Base-by-base conservation (phyloP, 2,113 vertebrate genomes). In the Chelonoidis abingdonii region DNA sequence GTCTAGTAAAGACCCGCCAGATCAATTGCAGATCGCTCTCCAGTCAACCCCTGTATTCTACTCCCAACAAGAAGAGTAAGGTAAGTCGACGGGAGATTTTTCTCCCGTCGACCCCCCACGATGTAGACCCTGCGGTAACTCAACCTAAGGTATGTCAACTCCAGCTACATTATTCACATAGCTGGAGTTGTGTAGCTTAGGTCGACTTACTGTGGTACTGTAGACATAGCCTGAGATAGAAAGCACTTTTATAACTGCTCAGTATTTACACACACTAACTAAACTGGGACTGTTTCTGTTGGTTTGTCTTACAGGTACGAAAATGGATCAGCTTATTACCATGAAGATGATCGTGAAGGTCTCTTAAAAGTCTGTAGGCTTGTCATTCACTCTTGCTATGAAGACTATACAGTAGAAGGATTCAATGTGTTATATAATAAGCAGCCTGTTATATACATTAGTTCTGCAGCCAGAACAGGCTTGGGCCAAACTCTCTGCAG, bases 281-380 rank as follows among this genome's bases (percentile, higher is more conserved):
- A 16, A 90, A 53, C 12, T 83, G 13, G 25, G 83, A 0, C 38
- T 86, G 57, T 31, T 57, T 87, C 86, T 80, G 52, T 54, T 88
- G 16, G 13, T 93, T 84, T 97, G 83, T 95, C 62, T 95, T 97
- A 93, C 97, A 99, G 99, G 94, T 99, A 99, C 97, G 99, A 99
- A 95, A 99, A 99, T n/a, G 99, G 99, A 24, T 99, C 99, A 2
- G 99, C 99, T 1, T 99, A 99, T 98, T 99, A 99, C 92, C 99
- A 99, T 1, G 99, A 99, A 93, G 99, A 99, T 72, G 99, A 99
- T 97, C 98, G 99, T 44, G 99, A 99, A 65, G 99, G 99, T 56
- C 98, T 99, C 10, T 97, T 99, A 11, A 99, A 99, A 97, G 98
- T 99, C 91, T 99, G 99, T 84, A 98, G 99, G 3, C 98, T 99